These are phyloP conservation scores for Trichechus manatus DNA, from an alignment of 2,113 vertebrate species.

Conservation along the genomic window DNA sequence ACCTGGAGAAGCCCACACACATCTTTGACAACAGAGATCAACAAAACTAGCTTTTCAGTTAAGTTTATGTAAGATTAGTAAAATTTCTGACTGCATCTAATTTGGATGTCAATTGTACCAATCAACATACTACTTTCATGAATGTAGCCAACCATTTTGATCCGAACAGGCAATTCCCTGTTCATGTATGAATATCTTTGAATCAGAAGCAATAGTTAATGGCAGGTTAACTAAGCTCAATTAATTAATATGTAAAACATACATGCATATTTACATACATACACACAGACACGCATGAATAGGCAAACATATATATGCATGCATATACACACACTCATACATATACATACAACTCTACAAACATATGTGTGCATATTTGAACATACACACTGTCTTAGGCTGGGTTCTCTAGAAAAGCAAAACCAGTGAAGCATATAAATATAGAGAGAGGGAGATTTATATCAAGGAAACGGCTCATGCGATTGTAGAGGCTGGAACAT, in stretches of 20 bases:
- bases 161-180: background rate
- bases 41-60: fast-evolving
- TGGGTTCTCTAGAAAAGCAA: too few relatives aligned
- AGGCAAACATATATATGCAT: background rate
- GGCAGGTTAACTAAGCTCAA: background rate
- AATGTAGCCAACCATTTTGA: background rate
- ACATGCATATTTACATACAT: background rate
- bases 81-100: too few relatives aligned
- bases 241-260: background rate
- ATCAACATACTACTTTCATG: background rate
- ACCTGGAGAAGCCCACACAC: background rate
- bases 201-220: background rate
- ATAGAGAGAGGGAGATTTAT: too few relatives aligned
- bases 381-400: too few relatives aligned
- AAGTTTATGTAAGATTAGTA: fast-evolving
- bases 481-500: too few relatives aligned
- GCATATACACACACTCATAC: background rate
- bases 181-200: background rate
- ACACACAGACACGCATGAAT: background rate
- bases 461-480: too few relatives aligned
- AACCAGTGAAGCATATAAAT: too few relatives aligned
- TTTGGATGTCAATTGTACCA: background rate
- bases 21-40: fast-evolving
- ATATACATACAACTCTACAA: background rate
- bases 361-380: fast-evolving